Percentiles rank a stretch among this genome's conserved stretches.
Evolutionary conservation across 1,140 invertebrate species (phyloP).

Genomic region (Ceratina japonica): DNA sequence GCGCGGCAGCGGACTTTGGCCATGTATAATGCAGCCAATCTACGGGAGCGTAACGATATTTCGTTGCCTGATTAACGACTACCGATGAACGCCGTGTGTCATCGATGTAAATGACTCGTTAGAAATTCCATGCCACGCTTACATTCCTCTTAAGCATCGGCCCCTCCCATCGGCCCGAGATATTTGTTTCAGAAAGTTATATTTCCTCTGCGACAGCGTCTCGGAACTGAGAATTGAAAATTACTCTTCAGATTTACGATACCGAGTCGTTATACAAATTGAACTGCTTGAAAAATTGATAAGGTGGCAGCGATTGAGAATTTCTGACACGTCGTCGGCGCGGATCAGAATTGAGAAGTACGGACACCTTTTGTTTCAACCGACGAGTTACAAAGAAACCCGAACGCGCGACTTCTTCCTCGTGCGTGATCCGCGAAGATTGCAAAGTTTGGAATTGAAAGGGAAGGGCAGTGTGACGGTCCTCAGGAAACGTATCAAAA

Average conservation of each 20-base stretch:
- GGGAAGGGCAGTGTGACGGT: not conserved
- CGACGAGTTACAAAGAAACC: too few relatives aligned
- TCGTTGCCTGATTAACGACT: slow-evolving; percentile 51
- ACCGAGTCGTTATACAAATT: too few relatives aligned
- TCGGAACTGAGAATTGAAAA: too few relatives aligned
- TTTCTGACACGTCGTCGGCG: too few relatives aligned
- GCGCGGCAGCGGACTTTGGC: slow-evolving; percentile 22
- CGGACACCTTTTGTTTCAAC: too few relatives aligned
- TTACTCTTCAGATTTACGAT: too few relatives aligned
- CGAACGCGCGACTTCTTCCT: too few relatives aligned
- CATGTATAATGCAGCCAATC: slow-evolving; percentile 59
- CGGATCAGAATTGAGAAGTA: too few relatives aligned
- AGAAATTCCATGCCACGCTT: slow-evolving; percentile 33
- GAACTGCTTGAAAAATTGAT: too few relatives aligned
- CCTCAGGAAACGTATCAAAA: not conserved
- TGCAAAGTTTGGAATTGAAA: not conserved
- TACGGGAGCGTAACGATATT: slow-evolving; percentile 54
- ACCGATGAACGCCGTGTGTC: slow-evolving; percentile 39
- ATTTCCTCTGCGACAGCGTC: too few relatives aligned
- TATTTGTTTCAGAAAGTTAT: too few relatives aligned
- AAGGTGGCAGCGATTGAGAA: too few relatives aligned
- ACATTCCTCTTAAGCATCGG: not conserved
- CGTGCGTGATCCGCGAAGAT: not conserved
- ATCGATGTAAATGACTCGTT: slow-evolving; percentile 54
- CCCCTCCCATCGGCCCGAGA: not conserved